Evolutionary conservation across 2,797 vertebrate species (phyloP).

Genomic region (Esox masquinongy): DNA sequence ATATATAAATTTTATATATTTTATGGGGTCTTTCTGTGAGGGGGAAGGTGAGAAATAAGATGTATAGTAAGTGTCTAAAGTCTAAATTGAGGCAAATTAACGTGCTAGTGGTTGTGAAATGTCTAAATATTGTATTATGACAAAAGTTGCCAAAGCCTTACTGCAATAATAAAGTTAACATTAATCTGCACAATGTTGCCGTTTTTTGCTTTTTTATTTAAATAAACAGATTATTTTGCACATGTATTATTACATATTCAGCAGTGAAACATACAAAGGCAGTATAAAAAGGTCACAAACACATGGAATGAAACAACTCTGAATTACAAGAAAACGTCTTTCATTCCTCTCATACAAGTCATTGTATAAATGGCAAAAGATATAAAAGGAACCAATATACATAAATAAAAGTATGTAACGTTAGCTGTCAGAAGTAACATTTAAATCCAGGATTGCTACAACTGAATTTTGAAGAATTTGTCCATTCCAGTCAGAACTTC

Average conservation of each 20-base stretch:
- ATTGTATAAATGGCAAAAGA: constrained; percentile 30
- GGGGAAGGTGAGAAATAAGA: not conserved
- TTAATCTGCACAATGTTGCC: constrained; percentile 5
- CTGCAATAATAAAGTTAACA: constrained; percentile 68
- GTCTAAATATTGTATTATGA: not conserved
- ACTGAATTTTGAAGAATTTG: constrained; percentile 12
- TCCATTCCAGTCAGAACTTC: constrained; percentile 2
- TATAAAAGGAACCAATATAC: constrained; percentile 22
- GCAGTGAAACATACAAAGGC: not conserved
- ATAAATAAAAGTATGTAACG: constrained; percentile 32
- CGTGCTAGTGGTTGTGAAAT: not conserved
- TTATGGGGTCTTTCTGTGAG: not conserved
- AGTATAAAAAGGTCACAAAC: not conserved
- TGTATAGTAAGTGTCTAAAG: not conserved
- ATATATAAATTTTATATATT: not conserved
- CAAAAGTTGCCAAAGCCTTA: constrained; percentile 42
- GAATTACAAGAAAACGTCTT: not conserved
- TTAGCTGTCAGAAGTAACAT: constrained; percentile 16
- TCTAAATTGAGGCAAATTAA: not conserved
- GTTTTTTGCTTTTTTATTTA: constrained; percentile 6
- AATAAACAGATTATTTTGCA: not conserved
- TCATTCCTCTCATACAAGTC: constrained; percentile 13
- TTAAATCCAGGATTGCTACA: constrained; percentile 18
- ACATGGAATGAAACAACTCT: not conserved
- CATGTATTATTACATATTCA: constrained; percentile 5